Evolutionary conservation across 2,113 vertebrate genomes (phyloP), one percentile per base, ranked within the genome.

Genomic region (Ciconia maguari): DNA sequence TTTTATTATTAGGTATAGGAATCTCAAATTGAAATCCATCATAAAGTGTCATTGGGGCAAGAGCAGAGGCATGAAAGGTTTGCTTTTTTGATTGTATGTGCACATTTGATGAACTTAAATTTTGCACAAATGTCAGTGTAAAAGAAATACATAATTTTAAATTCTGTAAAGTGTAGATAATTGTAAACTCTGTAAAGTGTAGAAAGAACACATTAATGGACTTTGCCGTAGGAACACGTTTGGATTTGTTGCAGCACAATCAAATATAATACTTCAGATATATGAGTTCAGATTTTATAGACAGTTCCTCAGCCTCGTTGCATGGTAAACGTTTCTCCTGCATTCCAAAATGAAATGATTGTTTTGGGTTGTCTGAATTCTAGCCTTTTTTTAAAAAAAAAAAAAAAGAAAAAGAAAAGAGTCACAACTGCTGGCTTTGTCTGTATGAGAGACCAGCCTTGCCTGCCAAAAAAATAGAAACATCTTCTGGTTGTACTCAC

Each of bases 251-350:
- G 12, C 22, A 75, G 18, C 5, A 21, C 3, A 36, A 41, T 25
- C 6, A 79, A 68, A 61, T 44, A n/a, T 34, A 41, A 27, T 18
- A 16, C 4, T 65, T 74, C 19, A 65, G 3, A 48, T 52, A 51
- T 6, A 55, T 13, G 4, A 36, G 3, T 79, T 95, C 11, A 17
- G 30, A 54, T 62, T 92, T 88, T 78, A 26, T 12, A 66, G 2
- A 65, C 6, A 52, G 16, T 54, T 76, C 21, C 11, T 58, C 42
- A 58, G 12, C 18, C 16, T 71, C 38, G 3, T 46, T 91, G 27
- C 11, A 30, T 48, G 51, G 5, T 11, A 62, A 24, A 42, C 0
- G 0, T 41, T 83, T 38, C 58, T 42, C 3, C 12, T 29, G 7
- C 22, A 60, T 75, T 87, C 21, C 21, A 65, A 69, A 70, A 27